Base-by-base conservation (phyloP, 1,140 invertebrate species). In the Aphelenchoides besseyi region DNA sequence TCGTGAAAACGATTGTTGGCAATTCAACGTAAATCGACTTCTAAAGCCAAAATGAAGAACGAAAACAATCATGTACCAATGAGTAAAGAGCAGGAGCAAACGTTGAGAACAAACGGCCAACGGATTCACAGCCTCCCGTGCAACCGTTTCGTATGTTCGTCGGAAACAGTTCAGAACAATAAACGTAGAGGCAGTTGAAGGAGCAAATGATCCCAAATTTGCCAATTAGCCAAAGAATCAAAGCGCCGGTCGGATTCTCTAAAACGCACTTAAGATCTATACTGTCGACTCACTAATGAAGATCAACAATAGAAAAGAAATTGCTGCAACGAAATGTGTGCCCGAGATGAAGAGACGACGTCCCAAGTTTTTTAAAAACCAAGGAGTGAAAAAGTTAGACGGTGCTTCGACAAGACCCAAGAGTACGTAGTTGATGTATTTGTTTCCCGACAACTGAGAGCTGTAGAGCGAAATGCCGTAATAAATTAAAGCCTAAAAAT, bases 391-490 rank as follows among this genome's bases (percentile, higher is more conserved):
- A 30, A 85, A 33, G 67, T 78, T 78, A 1, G 77, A 79, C 0
- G 85, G 84, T 18, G 85, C 62, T 66, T 86, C 86, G n/a, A 85
- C 69, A 2, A 84, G 30, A 5, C 77, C 83, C 30, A 76, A 72
- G 1, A 86, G 57, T 35, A 85, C 78, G 68, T 82, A 86, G 63
- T 86, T 87, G 1, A 85, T 36, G 70, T 80, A 85, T 2, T 76
- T 73, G 62, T 85, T 81, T 9, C 86, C 86, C 30, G 77, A 77
- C 35, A 86, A 41, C 18, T 82, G 63, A 0, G 81, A 68, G 8
- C 81, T 79, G 28, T 80, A 82, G 29, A 87, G 68, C n/a, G 80
- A 80, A 52, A 87, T 69, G n/a, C 85, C 86, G 70, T 85, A 87
- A 70, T 86, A 87, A 85, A 81, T 29, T 69, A 78, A 35, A 30